These are phyloP conservation scores for Coluber constrictor DNA, from an alignment of 2,797 vertebrate genomes.

Conservation along the genomic window DNA sequence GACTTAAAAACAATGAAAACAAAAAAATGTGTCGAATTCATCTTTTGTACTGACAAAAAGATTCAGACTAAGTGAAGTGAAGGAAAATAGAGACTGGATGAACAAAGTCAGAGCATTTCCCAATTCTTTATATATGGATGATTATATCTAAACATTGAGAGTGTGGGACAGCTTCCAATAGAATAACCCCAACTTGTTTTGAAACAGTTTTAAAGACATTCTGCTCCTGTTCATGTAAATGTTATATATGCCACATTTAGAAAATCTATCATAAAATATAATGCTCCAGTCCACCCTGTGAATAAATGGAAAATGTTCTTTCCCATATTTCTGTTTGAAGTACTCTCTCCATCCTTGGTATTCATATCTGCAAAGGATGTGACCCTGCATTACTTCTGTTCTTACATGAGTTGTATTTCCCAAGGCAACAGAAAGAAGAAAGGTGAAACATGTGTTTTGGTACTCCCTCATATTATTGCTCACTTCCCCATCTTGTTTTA, in stretches of 20 bases:
- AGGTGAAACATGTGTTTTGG: not conserved
- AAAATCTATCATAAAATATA: not conserved
- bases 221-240: not conserved
- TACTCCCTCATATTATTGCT: not conserved
- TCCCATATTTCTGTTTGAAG: not conserved
- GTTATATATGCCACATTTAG: not conserved
- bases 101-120: slow-evolving; percentile 14
- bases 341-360: not conserved
- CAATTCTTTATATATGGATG: slow-evolving; percentile 44
- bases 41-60: not conserved
- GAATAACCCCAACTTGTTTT: not conserved
- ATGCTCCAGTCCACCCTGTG: not conserved
- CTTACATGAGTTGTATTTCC: not conserved
- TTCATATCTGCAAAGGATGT: not conserved
- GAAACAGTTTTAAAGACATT: not conserved
- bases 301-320: not conserved
- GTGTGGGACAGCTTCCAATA: slow-evolving; percentile 33
- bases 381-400: not conserved
- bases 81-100: not conserved
- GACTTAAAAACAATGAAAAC: not conserved
- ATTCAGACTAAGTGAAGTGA: slow-evolving; percentile 5
- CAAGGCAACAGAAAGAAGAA: not conserved
- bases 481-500: not conserved
- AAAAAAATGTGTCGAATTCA: not conserved
- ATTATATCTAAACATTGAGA: slow-evolving; percentile 33